phyloP scores from a whole-genome alignment of 2,113 vertebrate species.

The Anas platyrhynchos region DNA sequence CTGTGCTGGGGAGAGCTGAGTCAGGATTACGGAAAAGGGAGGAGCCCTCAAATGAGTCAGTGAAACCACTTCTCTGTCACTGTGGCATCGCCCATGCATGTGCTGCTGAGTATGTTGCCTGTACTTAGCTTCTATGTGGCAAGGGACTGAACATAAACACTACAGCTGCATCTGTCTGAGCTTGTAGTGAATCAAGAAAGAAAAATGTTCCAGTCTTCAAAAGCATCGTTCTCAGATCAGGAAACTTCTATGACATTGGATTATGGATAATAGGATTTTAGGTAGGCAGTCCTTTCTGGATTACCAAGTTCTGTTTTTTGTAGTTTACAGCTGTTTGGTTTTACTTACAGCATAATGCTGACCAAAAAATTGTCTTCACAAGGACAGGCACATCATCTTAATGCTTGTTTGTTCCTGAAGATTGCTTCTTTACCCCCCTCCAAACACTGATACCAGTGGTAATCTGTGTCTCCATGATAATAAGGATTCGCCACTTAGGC shows the following conservation, averaged over 20 bases:
- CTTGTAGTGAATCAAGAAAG: fast-evolving
- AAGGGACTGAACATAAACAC: background rate
- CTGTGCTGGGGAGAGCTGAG: background rate
- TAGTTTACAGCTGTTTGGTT: background rate
- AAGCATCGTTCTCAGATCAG: background rate
- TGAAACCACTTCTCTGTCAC: background rate
- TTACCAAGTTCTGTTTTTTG: background rate
- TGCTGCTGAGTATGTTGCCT: background rate
- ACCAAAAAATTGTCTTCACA: background rate
- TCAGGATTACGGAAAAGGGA: background rate
- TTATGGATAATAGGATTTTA: background rate
- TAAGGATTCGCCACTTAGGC: background rate
- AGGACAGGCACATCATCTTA: background rate
- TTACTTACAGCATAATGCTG: background rate
- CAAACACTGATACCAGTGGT: background rate
- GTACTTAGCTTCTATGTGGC: background rate
- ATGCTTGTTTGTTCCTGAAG: background rate
- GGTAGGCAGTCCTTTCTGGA: fast-evolving
- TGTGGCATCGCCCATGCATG: background rate
- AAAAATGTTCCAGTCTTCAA: background rate
- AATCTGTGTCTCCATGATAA: background rate
- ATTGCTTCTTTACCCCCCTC: background rate
- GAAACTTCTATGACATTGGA: background rate
- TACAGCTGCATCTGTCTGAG: background rate
- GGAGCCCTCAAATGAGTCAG: background rate